Percentiles rank a stretch among this genome's conserved stretches.
Conservation (phyloP, 2,797 vertebrate genomes). For the Pseudomugil gertrudae region DNA sequence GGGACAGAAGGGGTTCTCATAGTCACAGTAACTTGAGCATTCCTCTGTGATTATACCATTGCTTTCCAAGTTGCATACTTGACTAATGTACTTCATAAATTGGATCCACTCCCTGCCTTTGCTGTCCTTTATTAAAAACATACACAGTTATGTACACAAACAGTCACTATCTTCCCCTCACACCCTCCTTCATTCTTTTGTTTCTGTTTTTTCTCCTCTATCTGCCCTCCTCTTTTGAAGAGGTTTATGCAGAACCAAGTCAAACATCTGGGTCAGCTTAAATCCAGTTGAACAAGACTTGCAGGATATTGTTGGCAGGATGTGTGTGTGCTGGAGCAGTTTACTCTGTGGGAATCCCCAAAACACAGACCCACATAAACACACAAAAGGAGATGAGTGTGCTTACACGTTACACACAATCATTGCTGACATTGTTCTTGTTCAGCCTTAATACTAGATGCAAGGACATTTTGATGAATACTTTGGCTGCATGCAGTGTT, state of each 20-base stretch:
- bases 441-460: constrained; percentile 56
- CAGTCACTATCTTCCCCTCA: constrained; percentile 24
- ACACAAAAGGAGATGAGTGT: constrained; percentile 21
- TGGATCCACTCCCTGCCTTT: constrained; percentile 44
- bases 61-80: constrained; percentile 70
- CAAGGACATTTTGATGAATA: constrained; percentile 15
- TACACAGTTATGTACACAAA: constrained; percentile 20
- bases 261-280: constrained; percentile 83
- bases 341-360: constrained; percentile 79
- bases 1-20: constrained; percentile 49
- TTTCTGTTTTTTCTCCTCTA: neutral
- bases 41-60: constrained; percentile 75
- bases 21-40: constrained; percentile 68
- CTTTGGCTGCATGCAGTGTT: constrained; percentile 4
- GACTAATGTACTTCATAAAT: constrained; percentile 61
- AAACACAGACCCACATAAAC: constrained; percentile 52
- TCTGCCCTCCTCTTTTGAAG: constrained; percentile 58
- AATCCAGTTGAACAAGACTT: constrained; percentile 78
- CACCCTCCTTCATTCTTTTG: constrained; percentile 18
- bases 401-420: constrained; percentile 33
- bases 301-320: constrained; percentile 83
- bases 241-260: constrained; percentile 70
- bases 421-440: constrained; percentile 43
- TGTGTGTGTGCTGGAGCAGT: constrained; percentile 76
- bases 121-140: constrained; percentile 43